phyloP scores from a whole-genome alignment of 2,888 invertebrate species.

The Dioctria linearis region DNA sequence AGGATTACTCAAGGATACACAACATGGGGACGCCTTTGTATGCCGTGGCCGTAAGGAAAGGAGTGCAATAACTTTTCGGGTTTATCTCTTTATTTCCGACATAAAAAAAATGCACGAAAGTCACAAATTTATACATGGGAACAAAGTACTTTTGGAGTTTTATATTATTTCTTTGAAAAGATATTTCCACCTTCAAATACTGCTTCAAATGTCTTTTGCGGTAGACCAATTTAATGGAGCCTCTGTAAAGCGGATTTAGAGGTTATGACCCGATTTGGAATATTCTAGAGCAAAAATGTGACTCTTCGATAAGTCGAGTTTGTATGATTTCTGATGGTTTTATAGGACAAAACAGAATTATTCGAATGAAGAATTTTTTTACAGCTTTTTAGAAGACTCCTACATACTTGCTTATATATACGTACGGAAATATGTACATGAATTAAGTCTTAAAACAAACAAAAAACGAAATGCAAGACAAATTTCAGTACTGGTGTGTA shows the following conservation, averaged over 20 bases:
- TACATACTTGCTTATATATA: too few relatives aligned
- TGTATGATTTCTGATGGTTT: neutral
- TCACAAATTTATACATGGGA: neutral
- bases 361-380: too few relatives aligned
- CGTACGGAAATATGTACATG: too few relatives aligned
- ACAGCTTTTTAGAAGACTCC: too few relatives aligned
- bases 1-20: conserved; percentile 42
- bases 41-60: neutral
- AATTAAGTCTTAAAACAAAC: too few relatives aligned
- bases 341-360: neutral
- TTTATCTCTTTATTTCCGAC: conserved; percentile 32
- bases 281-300: neutral
- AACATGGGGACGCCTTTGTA: neutral
- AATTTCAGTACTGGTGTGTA: too few relatives aligned
- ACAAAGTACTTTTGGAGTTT: neutral
- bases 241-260: neutral
- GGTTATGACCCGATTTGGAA: neutral
- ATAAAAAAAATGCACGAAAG: conserved; percentile 16
- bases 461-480: too few relatives aligned
- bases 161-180: neutral
- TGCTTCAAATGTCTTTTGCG: neutral
- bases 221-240: neutral
- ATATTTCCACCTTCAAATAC: neutral
- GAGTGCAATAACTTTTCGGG: conserved; percentile 41
- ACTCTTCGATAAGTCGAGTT: neutral